phyloP scores from a whole-genome alignment of 53 echinoderm and acorn worm species.

The Astropecten irregularis region DNA sequence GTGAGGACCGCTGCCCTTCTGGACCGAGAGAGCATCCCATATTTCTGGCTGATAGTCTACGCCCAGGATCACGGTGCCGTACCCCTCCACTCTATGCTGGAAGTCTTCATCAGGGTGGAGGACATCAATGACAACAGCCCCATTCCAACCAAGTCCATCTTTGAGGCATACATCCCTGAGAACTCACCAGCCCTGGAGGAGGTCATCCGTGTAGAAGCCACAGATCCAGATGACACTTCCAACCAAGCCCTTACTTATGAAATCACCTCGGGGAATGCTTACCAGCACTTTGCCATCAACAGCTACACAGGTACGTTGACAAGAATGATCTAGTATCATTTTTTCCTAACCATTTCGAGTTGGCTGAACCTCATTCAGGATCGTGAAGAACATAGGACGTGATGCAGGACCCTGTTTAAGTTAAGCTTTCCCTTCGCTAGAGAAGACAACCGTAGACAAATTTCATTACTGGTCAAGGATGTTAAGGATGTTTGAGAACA shows the following conservation, averaged over 20 bases:
- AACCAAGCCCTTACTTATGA: constrained; percentile 72
- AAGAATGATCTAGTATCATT: background rate
- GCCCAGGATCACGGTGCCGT: constrained; percentile 95
- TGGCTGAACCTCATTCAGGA: background rate
- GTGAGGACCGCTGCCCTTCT: constrained; percentile 76
- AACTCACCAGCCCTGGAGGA: constrained; percentile 61
- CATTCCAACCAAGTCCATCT: constrained; percentile 78
- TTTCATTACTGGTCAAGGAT: too few species aligned
- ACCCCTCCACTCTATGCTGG: constrained; percentile 82
- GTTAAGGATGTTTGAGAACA: too few species aligned
- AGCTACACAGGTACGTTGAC: constrained; percentile 74
- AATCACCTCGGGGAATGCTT: constrained; percentile 62
- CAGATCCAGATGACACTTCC: constrained; percentile 74
- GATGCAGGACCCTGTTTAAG: too few species aligned
- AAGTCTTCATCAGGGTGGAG: constrained; percentile 78
- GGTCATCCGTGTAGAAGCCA: constrained; percentile 72
- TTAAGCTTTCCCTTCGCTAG: too few species aligned
- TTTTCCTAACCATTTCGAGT: background rate
- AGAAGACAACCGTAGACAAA: too few species aligned
- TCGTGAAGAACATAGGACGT: too few species aligned
- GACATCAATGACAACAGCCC: constrained; percentile 98
- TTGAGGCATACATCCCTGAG: constrained; percentile 71
- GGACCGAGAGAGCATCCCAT: constrained; percentile 84
- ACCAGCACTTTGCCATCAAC: constrained; percentile 77
- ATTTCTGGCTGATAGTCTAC: constrained; percentile 94